Base-by-base conservation (phyloP, 2,888 invertebrate genomes). In the Athalia cordata region DNA sequence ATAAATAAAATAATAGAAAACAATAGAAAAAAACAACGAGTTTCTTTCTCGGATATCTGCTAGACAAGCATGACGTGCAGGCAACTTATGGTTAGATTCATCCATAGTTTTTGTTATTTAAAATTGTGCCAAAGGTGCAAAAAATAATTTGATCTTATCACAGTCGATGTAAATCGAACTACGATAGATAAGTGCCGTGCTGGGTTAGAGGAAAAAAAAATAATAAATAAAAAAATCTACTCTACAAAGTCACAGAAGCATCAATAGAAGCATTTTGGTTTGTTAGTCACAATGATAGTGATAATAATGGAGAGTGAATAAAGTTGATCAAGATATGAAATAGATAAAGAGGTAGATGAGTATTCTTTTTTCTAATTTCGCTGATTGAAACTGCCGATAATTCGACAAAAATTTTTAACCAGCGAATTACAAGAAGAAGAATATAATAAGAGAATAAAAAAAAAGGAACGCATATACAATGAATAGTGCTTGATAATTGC, bases 191-290 rank as follows among this genome's bases (percentile, higher is more conserved):
- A 45, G 59, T 72, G 59, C n/a, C 9, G 13, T 62, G 55, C 50
- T 76, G 29, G 13, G 76, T 74, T 57, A 62, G 43, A 59, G n/a
- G 4, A 13, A 13, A 11, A 13, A 11, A 11, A 50, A 4, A 50
- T 47, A 43, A n/a, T n/a, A n/a, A n/a, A n/a, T n/a, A n/a, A n/a
- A 50, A 15, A 43, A 67, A 8, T n/a, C 45, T 77, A 77, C 15
- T 47, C 77, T 77, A 77, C 66, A 59, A 57, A 64, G 55, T 66
- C 11, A 61, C 45, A 64, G n/a, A 77, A 78, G 78, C 78, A 78
- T 78, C 78, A 72, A 78, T 55, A 72, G 43, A 78, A 78, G 78
- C 78, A 64, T 50, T 62, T 65, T 78, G 3, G 50, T 29, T 29
- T 75, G 62, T 75, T 75, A 75, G 62, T 75, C 75, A 75, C 75